Percentiles rank a stretch among this genome's conserved stretches.
Conservation (phyloP, 2,888 invertebrate genomes). For the Gymnosoma rotundatum region DNA sequence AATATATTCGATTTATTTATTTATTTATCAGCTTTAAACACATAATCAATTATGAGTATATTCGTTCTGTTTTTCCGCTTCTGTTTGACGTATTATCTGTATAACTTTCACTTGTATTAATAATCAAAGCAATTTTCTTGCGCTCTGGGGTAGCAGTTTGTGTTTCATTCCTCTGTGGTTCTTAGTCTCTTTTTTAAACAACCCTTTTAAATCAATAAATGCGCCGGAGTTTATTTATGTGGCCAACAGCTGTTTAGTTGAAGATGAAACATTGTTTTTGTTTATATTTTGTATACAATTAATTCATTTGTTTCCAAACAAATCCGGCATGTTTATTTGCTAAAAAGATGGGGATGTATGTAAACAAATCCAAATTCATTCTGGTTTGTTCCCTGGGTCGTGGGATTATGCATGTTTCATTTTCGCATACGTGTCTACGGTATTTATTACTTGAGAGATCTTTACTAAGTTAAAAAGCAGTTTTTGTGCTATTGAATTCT, state of each 20-base stretch:
- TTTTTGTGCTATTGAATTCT: no score
- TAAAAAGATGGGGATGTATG: conserved; percentile 12
- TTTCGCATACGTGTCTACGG: background rate
- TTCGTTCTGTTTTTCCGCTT: conserved; percentile 22
- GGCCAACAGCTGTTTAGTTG: conserved; percentile 73
- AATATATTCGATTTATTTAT: background rate
- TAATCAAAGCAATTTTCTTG: conserved; percentile 49
- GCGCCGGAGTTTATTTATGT: conserved; percentile 71
- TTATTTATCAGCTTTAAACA: conserved; percentile 8
- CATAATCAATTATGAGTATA: conserved; percentile 5
- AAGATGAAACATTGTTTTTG: conserved; percentile 64
- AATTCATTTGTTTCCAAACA: conserved; percentile 53
- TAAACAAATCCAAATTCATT: conserved; percentile 59
- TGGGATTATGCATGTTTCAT: background rate
- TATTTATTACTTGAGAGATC: background rate
- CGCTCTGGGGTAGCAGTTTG: conserved; percentile 55
- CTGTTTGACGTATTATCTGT: conserved; percentile 43
- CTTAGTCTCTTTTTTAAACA: conserved; percentile 33
- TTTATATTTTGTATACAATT: conserved; percentile 31
- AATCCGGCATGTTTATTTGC: conserved; percentile 56
- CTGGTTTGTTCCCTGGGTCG: conserved; percentile 4
- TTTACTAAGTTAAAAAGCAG: no score
- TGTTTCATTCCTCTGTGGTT: conserved; percentile 26
- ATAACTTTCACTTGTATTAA: conserved; percentile 63
- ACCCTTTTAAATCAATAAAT: conserved; percentile 72